Conservation (phyloP, 1,140 invertebrate species). For the Bombus turneri region DNA sequence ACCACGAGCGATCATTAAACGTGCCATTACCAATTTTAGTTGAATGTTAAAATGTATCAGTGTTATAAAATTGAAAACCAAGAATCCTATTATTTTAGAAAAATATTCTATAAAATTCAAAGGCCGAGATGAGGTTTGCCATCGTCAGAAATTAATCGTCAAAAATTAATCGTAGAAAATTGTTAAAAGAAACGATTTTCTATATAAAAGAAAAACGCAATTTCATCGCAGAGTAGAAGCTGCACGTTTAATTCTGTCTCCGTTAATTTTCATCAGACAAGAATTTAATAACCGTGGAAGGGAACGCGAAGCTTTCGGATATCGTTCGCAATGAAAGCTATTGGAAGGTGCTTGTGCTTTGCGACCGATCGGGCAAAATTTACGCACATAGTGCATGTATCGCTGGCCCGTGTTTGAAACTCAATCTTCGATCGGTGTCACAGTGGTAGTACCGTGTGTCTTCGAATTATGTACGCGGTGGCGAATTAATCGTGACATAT, state of each 20-base stretch:
- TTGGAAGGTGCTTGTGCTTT: conserved; percentile 2
- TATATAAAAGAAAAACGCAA: too few relatives aligned
- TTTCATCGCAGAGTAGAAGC: not conserved
- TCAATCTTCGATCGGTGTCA: conserved; percentile 25
- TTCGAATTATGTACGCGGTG: conserved; percentile 31
- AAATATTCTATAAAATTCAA: too few relatives aligned
- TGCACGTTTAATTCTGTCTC: not conserved
- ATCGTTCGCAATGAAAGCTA: too few relatives aligned
- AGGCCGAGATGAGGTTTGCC: too few relatives aligned
- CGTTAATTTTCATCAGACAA: not conserved
- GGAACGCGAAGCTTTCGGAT: not conserved
- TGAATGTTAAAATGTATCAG: not conserved
- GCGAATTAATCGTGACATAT: conserved; percentile 42
- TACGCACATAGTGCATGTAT: not conserved
- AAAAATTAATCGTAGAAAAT: not conserved
- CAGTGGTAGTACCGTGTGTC: not conserved
- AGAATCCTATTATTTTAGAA: not conserved
- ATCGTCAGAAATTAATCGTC: too few relatives aligned
- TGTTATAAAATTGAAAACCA: not conserved
- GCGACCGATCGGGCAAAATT: conserved; percentile 2
- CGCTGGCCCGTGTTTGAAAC: not conserved
- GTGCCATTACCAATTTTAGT: too few relatives aligned
- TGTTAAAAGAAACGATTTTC: not conserved
- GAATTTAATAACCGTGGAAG: conserved; percentile 20
- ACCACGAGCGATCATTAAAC: too few relatives aligned